Conservation (phyloP, 2,113 vertebrate genomes). For the Sapayoa aenigma region DNA sequence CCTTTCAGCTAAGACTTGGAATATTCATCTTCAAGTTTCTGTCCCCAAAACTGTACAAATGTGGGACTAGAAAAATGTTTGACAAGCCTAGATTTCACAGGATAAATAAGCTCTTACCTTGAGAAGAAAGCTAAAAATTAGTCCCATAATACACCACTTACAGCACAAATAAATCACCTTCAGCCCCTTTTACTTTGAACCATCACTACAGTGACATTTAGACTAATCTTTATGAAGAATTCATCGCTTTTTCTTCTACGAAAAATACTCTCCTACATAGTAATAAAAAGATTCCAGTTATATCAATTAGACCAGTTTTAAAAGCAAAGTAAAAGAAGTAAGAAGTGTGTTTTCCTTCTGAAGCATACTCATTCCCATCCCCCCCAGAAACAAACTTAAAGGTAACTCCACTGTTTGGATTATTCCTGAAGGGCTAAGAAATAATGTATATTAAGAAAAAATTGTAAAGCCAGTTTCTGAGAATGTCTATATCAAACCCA, state of each 20-base stretch:
- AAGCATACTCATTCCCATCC: neutral
- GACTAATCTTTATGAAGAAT: neutral
- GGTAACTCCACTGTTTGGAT: neutral
- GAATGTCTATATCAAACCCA: neutral
- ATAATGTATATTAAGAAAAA: neutral
- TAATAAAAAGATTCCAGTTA: neutral
- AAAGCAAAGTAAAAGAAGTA: neutral
- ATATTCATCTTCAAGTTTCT: neutral
- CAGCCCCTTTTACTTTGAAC: neutral
- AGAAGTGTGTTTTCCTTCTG: neutral
- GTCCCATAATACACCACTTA: neutral
- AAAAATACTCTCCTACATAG: neutral
- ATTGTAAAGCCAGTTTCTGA: neutral
- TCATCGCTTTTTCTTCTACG: neutral
- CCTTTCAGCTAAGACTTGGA: neutral
- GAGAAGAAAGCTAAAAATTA: neutral
- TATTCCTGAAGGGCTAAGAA: neutral
- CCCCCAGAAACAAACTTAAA: neutral
- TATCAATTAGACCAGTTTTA: neutral
- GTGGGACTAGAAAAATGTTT: neutral
- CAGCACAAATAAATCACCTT: neutral
- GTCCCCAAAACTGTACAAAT: neutral
- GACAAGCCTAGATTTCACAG: neutral
- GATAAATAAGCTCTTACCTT: neutral
- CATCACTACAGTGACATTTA: neutral